phyloP scores from a whole-genome alignment of 2,888 invertebrate species.

The Fragum sueziense region DNA sequence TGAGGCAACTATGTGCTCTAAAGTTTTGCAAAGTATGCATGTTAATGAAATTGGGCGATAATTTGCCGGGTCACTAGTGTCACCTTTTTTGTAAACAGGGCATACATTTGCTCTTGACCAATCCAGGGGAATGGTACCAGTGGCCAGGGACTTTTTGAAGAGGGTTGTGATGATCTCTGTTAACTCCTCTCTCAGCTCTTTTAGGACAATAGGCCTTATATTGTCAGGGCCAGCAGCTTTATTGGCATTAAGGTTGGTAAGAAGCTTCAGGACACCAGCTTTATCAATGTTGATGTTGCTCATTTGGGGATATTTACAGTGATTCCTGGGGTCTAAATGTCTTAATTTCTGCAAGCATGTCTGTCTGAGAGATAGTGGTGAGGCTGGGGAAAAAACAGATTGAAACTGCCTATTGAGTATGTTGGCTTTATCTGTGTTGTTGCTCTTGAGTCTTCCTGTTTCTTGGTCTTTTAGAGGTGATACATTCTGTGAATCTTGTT shows the following conservation, averaged over 20 bases:
- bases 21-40: no score
- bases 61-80: no score
- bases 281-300: background rate
- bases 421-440: background rate
- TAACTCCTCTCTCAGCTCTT: no score
- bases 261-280: background rate
- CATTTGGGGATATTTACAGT: background rate
- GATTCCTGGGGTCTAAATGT: background rate
- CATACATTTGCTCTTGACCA: no score
- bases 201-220: background rate
- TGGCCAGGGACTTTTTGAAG: no score
- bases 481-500: background rate
- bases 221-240: conserved; percentile 4
- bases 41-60: no score
- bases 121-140: no score
- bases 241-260: background rate
- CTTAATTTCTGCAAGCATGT: background rate
- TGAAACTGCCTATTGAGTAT: conserved; percentile 14
- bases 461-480: background rate
- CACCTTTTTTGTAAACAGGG: no score
- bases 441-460: background rate
- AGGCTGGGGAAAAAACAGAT: conserved; percentile 2
- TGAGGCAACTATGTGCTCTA: no score
- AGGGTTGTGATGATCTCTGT: no score
- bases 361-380: background rate